phyloP scores from a whole-genome alignment of 2,888 invertebrate genomes.

The Hypolimnas misippus region DNA sequence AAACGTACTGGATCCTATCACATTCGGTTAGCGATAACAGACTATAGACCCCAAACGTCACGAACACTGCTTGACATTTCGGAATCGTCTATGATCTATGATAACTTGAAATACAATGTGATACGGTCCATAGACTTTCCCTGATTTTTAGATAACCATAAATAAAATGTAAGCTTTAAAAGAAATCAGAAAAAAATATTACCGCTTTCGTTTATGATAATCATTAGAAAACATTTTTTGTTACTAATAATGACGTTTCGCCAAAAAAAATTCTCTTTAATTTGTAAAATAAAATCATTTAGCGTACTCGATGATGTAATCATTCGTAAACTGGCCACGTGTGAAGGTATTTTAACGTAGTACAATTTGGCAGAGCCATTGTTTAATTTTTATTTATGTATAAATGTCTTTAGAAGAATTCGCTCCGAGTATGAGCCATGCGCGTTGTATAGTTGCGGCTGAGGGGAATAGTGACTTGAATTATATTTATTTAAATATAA shows the following conservation, averaged over 20 bases:
- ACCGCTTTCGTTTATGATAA: background rate
- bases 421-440: slow-evolving; percentile 45
- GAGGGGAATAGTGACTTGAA: slow-evolving; percentile 37
- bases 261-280: slow-evolving; percentile 39
- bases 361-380: slow-evolving; percentile 69
- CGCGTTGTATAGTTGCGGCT: slow-evolving; percentile 37
- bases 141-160: slow-evolving; percentile 38
- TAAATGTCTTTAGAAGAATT: slow-evolving; percentile 48
- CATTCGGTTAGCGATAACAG: background rate
- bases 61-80: background rate
- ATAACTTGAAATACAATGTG: background rate
- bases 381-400: slow-evolving; percentile 51
- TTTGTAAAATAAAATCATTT: slow-evolving; percentile 23
- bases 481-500: background rate
- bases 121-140: slow-evolving; percentile 25
- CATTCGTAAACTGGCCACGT: slow-evolving; percentile 41
- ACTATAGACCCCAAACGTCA: background rate
- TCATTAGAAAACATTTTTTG: background rate
- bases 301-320: slow-evolving; percentile 18
- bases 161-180: slow-evolving; percentile 52
- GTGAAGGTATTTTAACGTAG: slow-evolving; percentile 52
- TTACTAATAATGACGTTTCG: slow-evolving; percentile 22
- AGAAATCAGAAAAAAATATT: slow-evolving; percentile 42
- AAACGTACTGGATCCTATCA: slow-evolving; percentile 2
- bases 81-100: background rate